A percentile compares a stretch with the other conserved stretches of the same genome.
These are phyloP conservation scores for Ylistrum balloti DNA, from an alignment of 1,140 invertebrate species.

Conservation along the genomic window DNA sequence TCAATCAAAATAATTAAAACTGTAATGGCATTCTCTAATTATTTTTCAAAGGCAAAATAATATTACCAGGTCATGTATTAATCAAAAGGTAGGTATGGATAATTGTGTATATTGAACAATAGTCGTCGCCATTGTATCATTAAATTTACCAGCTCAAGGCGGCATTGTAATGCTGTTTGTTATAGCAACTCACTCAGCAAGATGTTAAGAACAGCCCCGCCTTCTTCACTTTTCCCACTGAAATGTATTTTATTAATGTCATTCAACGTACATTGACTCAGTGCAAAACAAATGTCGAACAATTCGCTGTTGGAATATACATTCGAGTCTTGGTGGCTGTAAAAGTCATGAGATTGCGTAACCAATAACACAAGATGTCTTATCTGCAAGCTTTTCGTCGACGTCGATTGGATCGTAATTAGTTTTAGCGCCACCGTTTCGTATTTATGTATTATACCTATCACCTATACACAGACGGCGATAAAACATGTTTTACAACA, in stretches of 20 bases:
- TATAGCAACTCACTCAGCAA: too few species aligned
- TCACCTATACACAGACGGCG: background rate
- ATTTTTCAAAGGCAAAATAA: too few species aligned
- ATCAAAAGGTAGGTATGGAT: background rate
- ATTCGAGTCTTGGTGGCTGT: background rate
- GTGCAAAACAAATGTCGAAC: background rate
- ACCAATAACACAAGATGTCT: background rate
- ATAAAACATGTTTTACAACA: slow-evolving; percentile 9
- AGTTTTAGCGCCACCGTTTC: background rate
- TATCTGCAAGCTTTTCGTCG: background rate
- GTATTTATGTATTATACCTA: slow-evolving; percentile 12
- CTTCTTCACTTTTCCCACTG: background rate
- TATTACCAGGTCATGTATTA: background rate
- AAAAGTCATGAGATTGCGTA: background rate
- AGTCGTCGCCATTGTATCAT: background rate
- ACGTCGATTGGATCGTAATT: background rate
- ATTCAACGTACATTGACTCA: too few species aligned
- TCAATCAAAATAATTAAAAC: background rate
- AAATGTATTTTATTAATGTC: background rate
- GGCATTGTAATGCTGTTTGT: too few species aligned
- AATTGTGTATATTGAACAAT: background rate
- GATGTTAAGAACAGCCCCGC: too few species aligned
- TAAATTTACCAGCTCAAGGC: background rate
- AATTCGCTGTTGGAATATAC: background rate
- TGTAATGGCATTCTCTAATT: too few species aligned